Base-by-base conservation (phyloP, 2,888 invertebrate genomes). In the Amitus sp. region DNA sequence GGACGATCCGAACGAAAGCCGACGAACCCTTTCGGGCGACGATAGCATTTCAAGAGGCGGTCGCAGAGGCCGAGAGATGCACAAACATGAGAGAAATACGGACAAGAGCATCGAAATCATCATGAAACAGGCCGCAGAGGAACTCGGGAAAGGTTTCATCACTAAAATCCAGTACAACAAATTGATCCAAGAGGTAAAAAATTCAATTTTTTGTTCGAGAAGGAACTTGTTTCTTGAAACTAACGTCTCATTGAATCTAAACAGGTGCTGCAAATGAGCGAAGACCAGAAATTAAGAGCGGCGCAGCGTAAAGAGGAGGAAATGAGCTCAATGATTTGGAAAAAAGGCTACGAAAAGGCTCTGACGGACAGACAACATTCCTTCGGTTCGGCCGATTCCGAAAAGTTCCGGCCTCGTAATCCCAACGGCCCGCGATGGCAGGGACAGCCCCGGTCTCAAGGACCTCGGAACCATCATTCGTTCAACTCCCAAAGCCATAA, bases 61-160 rank as follows among this genome's bases (percentile, higher is more conserved):
- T 19, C 72, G 74, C 9, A 66, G 78, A 37, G 68, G 69, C 10
- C 85, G 86, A 57, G 87, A 88, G 47, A 82, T 80, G 1, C 88
- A 88, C 62, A 82, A 86, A 51, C 82, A 86, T 46, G 82, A 83
- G 0, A 83, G 86, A 54, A 84, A 83, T 54, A 76, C 83, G 0
- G 85, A 89, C 66, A 87, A 87, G 59, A 89, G 89, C 54, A 90
- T 91, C 37, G 89, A 91, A 59, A 89, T 90, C 40, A 93, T 94
- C 58, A 89, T 94, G 77, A 87, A 88, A 7, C 92, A 93, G 73
- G 95, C 95, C 0, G 92, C 93, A 59, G 91, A 92, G 71, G 89
- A 92, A 71, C 87, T 90, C 61, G 89, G 88, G 63, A 88, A 89
- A 48, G 93, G 94, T 0, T 87, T 87, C 42, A 87, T 94, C 56